Conservation (phyloP, 64 coral and sea anemone genomes). For the Pachyseris speciosa region DNA sequence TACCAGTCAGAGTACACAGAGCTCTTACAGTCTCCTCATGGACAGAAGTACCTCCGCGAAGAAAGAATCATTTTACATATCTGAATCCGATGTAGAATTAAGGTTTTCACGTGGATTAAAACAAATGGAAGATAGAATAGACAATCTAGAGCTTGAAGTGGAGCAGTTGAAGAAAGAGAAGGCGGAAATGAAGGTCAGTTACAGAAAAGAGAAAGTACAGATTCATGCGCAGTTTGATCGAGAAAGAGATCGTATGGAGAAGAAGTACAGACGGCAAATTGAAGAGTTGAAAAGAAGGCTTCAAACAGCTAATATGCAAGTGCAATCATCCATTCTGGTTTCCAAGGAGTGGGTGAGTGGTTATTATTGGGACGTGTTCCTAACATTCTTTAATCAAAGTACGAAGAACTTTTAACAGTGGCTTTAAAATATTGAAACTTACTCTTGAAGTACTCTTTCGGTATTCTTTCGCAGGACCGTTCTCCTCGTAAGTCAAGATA, state of each 20-base stretch:
- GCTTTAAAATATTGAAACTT: too few species aligned
- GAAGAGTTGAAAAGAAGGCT: constrained; percentile 35
- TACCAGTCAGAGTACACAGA: background rate
- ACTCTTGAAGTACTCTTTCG: background rate
- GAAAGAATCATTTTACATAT: constrained; percentile 1
- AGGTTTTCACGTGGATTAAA: background rate
- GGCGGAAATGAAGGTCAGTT: constrained; percentile 46
- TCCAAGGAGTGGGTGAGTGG: constrained; percentile 11
- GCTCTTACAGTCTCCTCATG: background rate
- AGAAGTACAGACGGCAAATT: constrained; percentile 25
- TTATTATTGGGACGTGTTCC: background rate
- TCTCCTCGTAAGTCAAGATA: background rate
- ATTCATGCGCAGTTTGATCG: constrained; percentile 37
- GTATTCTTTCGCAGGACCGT: background rate
- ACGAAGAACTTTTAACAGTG: too few species aligned
- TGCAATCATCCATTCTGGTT: background rate
- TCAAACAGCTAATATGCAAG: background rate
- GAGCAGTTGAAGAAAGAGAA: constrained; percentile 61
- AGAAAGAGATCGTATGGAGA: constrained; percentile 43
- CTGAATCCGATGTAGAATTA: background rate
- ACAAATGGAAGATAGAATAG: constrained; percentile 35
- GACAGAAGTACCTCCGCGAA: background rate
- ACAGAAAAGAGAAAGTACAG: constrained; percentile 51
- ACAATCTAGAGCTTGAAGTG: constrained; percentile 29
- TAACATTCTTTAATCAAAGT: too few species aligned